These are phyloP conservation scores for Lateolabrax maculatus DNA, from an alignment of 2,797 vertebrate species.

Conservation along the genomic window DNA sequence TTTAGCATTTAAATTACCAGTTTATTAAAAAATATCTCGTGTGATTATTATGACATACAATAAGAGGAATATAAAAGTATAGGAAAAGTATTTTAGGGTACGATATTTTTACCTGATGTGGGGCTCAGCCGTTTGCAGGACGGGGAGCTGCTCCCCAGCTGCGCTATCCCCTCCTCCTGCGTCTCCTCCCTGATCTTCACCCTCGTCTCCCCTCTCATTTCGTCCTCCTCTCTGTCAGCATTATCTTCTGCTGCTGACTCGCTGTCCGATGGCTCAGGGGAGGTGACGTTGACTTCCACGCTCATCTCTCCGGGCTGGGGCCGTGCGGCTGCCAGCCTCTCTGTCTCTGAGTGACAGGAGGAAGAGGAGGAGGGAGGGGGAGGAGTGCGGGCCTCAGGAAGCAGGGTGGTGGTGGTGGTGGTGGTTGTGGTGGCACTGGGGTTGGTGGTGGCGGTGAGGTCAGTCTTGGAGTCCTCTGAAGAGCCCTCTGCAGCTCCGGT, in stretches of 20 bases:
- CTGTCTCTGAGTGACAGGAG: conserved; percentile 82
- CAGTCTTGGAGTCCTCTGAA: conserved; percentile 87
- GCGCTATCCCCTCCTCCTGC: conserved; percentile 84
- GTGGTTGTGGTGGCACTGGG: conserved; percentile 11
- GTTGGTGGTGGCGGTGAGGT: conserved; percentile 62
- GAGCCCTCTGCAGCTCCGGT: conserved; percentile 80
- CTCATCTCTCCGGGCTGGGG: conserved; percentile 86
- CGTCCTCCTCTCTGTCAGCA: conserved; percentile 91
- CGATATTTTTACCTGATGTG: conserved; percentile 88
- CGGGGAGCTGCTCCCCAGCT: conserved; percentile 83
- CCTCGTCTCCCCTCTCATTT: conserved; percentile 86
- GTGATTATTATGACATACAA: not conserved
- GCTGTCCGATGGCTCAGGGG: conserved; percentile 94
- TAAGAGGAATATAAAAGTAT: not conserved
- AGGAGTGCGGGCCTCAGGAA: conserved; percentile 83
- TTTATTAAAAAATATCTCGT: not conserved
- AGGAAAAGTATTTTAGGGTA: not conserved
- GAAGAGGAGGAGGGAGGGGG: conserved; percentile 84
- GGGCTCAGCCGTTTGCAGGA: conserved; percentile 92
- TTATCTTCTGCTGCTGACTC: conserved; percentile 95
- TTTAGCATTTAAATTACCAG: not conserved
- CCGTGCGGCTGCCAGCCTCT: conserved; percentile 79
- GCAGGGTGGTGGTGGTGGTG: conserved; percentile 22
- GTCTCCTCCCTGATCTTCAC: conserved; percentile 85
- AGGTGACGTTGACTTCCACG: conserved; percentile 93